Base-by-base conservation (phyloP, 2,888 invertebrate genomes). In the Tachystola acroxantha region DNA sequence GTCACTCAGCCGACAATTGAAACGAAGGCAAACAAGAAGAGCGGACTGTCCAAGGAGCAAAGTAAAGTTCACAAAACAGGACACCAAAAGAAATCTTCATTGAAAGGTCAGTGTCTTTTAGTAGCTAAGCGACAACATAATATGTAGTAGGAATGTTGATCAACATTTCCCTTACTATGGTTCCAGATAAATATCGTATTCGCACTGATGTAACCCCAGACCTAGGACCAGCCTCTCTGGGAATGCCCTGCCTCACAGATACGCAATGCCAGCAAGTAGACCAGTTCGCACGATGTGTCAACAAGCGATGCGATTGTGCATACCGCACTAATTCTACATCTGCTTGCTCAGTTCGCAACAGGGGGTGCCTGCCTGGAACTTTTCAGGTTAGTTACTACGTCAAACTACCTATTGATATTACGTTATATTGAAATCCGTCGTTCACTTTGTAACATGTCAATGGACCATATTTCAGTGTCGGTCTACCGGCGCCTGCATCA, bases 401-500 rank as follows among this genome's bases (percentile, higher is more conserved):
- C n/a, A n/a, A n/a, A n/a, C n/a, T n/a, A n/a, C n/a, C n/a, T n/a
- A n/a, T n/a, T n/a, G n/a, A n/a, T n/a, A n/a, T n/a, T n/a, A n/a
- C n/a, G n/a, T n/a, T n/a, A n/a, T n/a, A n/a, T n/a, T n/a, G n/a
- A n/a, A n/a, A n/a, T n/a, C n/a, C n/a, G n/a, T n/a, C n/a, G n/a
- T n/a, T n/a, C n/a, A n/a, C n/a, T n/a, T n/a, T n/a, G n/a, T n/a
- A n/a, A n/a, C n/a, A n/a, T n/a, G n/a, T n/a, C n/a, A n/a, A n/a
- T n/a, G 16, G 9, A 9, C 30, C 34, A 11, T n/a, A n/a, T 78
- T 86, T 36, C 85, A 96, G 92, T 96, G 96, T 67, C 93, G 93
- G 19, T 93, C 93, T 35, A 92, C 93, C 34, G 96, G 96, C 1
- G 89, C 91, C 9, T 96, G 96, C 73, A 94, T 96, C 63, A 96